phyloP scores from a whole-genome alignment of 2,888 invertebrate genomes.

The Xylophagus ater region DNA sequence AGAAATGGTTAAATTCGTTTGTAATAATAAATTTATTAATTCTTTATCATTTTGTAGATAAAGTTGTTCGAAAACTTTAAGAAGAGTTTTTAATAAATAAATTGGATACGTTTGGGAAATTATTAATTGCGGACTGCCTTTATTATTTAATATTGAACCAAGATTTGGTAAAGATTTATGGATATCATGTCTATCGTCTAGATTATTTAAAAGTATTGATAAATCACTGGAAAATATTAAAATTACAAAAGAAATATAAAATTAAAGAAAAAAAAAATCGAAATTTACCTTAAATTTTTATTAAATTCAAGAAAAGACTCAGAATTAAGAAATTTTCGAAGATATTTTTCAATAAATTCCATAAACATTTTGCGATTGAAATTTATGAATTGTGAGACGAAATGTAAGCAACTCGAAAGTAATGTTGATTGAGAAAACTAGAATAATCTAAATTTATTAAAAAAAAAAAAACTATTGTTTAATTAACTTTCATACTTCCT shows the following conservation, averaged over 20 bases:
- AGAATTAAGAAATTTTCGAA: constrained; percentile 29
- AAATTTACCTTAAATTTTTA: constrained; percentile 24
- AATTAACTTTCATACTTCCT: constrained; percentile 26
- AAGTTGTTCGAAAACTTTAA: constrained; percentile 25
- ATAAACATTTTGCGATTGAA: constrained; percentile 23
- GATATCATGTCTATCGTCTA: constrained; percentile 29
- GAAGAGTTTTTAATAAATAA: constrained; percentile 29
- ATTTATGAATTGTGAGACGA: constrained; percentile 27
- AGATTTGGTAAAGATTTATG: constrained; percentile 32
- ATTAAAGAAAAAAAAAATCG: constrained; percentile 14
- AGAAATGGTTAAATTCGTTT: constrained; percentile 24
- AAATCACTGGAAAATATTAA: constrained; percentile 21
- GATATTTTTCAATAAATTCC: constrained; percentile 27
- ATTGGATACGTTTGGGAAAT: constrained; percentile 32
- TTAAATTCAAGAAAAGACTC: constrained; percentile 25
- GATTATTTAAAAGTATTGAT: constrained; percentile 24
- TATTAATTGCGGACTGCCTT: constrained; percentile 31
- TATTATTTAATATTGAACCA: constrained; percentile 29
- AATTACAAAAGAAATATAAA: constrained; percentile 1
- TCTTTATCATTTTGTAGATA: constrained; percentile 18
- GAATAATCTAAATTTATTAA: constrained; percentile 8
- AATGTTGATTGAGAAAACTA: constrained; percentile 36
- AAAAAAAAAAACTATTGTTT: constrained; percentile 6
- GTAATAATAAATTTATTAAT: constrained; percentile 18
- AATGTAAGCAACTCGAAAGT: constrained; percentile 28